Evolutionary conservation across 1,140 invertebrate species (phyloP).

Genomic region (Yoshiicerus persimilis): DNA sequence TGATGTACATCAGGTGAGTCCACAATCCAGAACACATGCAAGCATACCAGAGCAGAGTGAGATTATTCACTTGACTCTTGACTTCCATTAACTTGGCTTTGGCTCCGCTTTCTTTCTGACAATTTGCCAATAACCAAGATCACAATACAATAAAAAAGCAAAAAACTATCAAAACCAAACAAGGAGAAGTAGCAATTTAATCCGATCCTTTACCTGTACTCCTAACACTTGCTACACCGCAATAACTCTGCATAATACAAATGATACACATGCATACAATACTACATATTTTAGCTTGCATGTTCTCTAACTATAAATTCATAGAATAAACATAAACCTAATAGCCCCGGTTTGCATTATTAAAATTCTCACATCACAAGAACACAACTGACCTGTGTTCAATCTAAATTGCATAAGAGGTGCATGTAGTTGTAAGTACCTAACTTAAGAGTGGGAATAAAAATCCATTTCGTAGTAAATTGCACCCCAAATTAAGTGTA

Average conservation of each 20-base stretch:
- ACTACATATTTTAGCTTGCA: background rate
- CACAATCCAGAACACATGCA: too few species aligned
- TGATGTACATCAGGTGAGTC: background rate
- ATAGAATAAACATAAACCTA: background rate
- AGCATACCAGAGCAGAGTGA: background rate
- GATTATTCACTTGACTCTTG: background rate
- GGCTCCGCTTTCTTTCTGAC: background rate
- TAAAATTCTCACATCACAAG: background rate
- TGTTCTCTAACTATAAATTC: background rate
- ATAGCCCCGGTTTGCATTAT: background rate
- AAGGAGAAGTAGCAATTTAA: background rate
- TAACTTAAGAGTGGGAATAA: background rate
- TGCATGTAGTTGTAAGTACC: too few species aligned
- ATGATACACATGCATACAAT: too few species aligned
- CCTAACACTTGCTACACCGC: background rate
- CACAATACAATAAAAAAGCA: background rate
- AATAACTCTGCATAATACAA: too few species aligned
- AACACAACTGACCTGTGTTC: too few species aligned
- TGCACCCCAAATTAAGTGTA: too few species aligned
- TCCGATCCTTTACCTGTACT: background rate
- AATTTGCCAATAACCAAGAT: background rate
- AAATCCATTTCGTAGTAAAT: background rate
- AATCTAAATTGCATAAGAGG: background rate
- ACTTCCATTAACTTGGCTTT: background rate
- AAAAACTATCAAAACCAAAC: background rate